These are phyloP conservation scores for Lycopodina hypogea DNA, from an alignment of 37 sponge, comb jelly and placozoan species.

Conservation along the genomic window DNA sequence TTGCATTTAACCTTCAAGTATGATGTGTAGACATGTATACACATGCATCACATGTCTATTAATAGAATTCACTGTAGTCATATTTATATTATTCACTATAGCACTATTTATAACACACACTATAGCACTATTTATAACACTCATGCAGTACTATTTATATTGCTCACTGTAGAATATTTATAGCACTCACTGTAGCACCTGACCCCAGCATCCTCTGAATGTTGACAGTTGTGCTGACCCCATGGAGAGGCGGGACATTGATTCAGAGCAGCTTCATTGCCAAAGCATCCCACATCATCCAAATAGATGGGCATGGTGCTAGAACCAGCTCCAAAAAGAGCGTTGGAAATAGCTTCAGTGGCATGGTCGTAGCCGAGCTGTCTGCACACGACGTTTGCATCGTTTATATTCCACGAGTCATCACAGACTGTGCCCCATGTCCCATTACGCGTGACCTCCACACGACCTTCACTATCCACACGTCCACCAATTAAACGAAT, in stretches of 20 bases:
- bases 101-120: too few species aligned
- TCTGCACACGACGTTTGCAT: conserved; percentile 54
- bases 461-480: conserved; percentile 24
- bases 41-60: too few species aligned
- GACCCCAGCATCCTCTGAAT: conserved; percentile 56
- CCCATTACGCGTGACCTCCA: conserved; percentile 30
- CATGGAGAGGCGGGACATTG: conserved; percentile 17
- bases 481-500: conserved; percentile 36
- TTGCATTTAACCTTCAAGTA: too few species aligned
- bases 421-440: conserved; percentile 69
- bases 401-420: conserved; percentile 43
- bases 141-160: too few species aligned
- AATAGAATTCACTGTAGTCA: too few species aligned
- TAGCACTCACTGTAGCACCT: conserved; percentile 40
- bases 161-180: too few species aligned
- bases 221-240: conserved; percentile 42
- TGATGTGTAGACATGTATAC: too few species aligned
- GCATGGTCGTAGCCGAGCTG: conserved; percentile 51
- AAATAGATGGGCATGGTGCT: conserved; percentile 27
- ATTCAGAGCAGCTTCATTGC: conserved; percentile 35
- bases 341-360: conserved; percentile 20
- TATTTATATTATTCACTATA: too few species aligned
- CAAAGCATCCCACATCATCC: conserved; percentile 49
- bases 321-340: conserved; percentile 20
- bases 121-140: too few species aligned